A percentile compares a stretch with the other conserved stretches of the same genome.
These are phyloP conservation scores for Barypeithes pellucidus DNA, from an alignment of 2,888 invertebrate species.

Conservation along the genomic window DNA sequence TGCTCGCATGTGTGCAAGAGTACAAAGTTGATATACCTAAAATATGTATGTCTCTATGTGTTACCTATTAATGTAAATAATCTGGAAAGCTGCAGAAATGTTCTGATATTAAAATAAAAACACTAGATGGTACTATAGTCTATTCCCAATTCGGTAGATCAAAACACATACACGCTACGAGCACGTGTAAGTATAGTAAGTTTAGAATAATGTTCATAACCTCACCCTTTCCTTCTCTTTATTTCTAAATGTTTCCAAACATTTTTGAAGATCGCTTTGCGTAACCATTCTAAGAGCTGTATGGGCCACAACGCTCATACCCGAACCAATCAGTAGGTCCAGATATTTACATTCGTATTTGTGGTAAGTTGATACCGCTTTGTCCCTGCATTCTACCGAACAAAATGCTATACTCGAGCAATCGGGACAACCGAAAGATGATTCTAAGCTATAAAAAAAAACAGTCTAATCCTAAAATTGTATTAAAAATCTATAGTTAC, in stretches of 20 bases:
- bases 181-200: no score
- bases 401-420: conserved; percentile 88
- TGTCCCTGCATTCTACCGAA: conserved; percentile 77
- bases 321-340: conserved; percentile 81
- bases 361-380: conserved; percentile 80
- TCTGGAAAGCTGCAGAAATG: no score
- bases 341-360: conserved; percentile 83
- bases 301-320: conserved; percentile 86
- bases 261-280: conserved; percentile 74
- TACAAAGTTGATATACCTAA: conserved; percentile 77
- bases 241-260: conserved; percentile 72
- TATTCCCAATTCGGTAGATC: no score
- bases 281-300: conserved; percentile 86
- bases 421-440: conserved; percentile 81
- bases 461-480: no score
- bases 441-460: conserved; percentile 73
- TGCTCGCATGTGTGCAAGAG: conserved; percentile 76
- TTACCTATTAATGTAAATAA: no score
- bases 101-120: no score
- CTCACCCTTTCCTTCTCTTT: conserved; percentile 68
- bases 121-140: no score
- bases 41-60: no score
- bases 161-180: no score
- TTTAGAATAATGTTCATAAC: not conserved
- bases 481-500: no score